Percentiles rank a stretch among this genome's conserved stretches.
Evolutionary conservation across 2,888 invertebrate species (phyloP).

Genomic region (Myathropa florea): DNA sequence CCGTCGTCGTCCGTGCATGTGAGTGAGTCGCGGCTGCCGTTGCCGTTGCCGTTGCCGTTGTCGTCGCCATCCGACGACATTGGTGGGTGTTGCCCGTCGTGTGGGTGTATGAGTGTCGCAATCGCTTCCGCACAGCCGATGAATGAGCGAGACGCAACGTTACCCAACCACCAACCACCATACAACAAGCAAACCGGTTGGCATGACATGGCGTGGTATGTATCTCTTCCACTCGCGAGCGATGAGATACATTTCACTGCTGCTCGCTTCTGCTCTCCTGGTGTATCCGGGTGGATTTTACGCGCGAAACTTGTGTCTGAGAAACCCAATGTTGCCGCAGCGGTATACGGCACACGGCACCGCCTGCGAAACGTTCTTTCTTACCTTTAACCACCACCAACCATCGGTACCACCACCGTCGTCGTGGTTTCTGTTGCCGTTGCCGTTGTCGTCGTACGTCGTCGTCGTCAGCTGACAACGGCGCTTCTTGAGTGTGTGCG

Average conservation of each 20-base stretch:
- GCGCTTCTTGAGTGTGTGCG: not conserved
- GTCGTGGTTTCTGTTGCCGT: not conserved
- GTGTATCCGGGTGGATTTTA: conserved; percentile 80
- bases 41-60: conserved; percentile 15
- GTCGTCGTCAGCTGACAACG: not conserved
- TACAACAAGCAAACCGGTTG: conserved; percentile 4
- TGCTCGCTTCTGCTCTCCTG: conserved; percentile 75
- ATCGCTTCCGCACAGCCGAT: not conserved
- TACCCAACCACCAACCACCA: conserved; percentile 1
- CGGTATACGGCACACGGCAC: conserved; percentile 3
- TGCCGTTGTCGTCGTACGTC: not conserved
- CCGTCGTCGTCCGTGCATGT: conserved; percentile 13
- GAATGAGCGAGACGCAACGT: not conserved
- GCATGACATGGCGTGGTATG: not conserved
- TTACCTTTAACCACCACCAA: conserved; percentile 24
- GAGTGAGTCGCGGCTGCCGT: conserved; percentile 4
- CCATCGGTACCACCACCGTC: not conserved
- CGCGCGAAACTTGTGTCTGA: conserved; percentile 78
- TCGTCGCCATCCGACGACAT: not conserved
- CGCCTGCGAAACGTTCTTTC: not conserved
- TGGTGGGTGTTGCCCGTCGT: conserved; percentile 18
- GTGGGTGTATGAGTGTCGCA: not conserved
- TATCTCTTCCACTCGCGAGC: not conserved
- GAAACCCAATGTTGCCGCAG: conserved; percentile 64
- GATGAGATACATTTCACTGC: conserved; percentile 39